A percentile compares a stretch with the other conserved stretches of the same genome.
These are phyloP conservation scores for Manacus vitellinus DNA, from an alignment of 2,113 vertebrate genomes.

Conservation along the genomic window DNA sequence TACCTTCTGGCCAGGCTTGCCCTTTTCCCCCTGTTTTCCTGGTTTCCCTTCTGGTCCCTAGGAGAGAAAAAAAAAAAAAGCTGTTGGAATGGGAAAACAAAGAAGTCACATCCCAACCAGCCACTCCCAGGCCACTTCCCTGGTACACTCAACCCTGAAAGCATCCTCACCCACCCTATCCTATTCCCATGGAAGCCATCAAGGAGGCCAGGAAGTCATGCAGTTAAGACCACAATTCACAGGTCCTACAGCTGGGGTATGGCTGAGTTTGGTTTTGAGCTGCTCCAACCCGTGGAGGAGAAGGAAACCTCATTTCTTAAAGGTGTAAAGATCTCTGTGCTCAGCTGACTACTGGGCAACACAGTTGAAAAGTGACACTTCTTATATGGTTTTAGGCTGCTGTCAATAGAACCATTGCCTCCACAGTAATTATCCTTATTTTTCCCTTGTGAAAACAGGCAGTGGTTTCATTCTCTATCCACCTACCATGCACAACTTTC, in stretches of 20 bases:
- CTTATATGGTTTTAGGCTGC: background rate
- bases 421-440: background rate
- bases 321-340: background rate
- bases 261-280: background rate
- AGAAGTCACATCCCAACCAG: background rate
- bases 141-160: background rate
- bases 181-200: background rate
- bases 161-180: background rate
- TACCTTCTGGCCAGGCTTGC: slow-evolving; percentile 92
- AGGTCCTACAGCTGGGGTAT: background rate
- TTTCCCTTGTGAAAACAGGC: background rate
- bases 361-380: background rate
- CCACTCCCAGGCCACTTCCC: background rate
- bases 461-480: background rate
- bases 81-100: background rate
- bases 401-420: background rate
- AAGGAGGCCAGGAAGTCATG: background rate
- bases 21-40: slow-evolving; percentile 91
- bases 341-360: background rate
- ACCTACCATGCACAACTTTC: background rate
- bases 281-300: background rate
- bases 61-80: background rate
- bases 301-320: background rate
- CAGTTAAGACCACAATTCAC: background rate
- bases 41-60: slow-evolving; percentile 95